Evolutionary conservation across 2,113 vertebrate genomes (phyloP).

Genomic region (Nettapus auritus): DNA sequence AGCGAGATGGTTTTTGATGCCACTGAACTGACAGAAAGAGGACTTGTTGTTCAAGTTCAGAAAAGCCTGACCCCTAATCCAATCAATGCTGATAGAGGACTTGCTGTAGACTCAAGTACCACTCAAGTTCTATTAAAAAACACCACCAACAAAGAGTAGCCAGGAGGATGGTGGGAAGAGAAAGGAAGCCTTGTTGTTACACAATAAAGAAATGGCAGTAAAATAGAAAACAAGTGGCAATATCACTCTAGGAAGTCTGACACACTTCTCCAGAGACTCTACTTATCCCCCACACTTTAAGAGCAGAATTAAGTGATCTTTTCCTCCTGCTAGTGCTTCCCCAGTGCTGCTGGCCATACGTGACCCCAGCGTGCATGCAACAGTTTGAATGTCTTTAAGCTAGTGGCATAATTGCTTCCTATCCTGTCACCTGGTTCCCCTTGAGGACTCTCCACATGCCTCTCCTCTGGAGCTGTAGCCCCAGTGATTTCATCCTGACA

Average conservation of each 20-base stretch:
- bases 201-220: neutral
- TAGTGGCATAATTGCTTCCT: neutral
- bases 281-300: rapidly evolving
- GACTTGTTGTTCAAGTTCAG: neutral
- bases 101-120: neutral
- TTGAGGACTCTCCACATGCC: rapidly evolving
- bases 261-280: rapidly evolving
- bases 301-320: neutral
- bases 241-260: neutral
- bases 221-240: neutral
- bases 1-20: neutral
- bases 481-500: neutral
- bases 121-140: conserved; percentile 5
- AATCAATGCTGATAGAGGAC: conserved; percentile 16
- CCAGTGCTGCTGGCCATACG: neutral
- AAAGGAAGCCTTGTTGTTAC: neutral
- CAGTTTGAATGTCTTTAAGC: neutral
- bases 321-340: neutral
- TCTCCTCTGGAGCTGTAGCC: neutral
- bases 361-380: neutral
- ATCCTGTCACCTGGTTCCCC: neutral
- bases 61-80: conserved; percentile 35
- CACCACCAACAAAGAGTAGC: neutral
- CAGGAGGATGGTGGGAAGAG: neutral
- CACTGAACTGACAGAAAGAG: neutral